Base-by-base conservation (phyloP, 2,888 invertebrate species). In the Notocelia uddmanniana region DNA sequence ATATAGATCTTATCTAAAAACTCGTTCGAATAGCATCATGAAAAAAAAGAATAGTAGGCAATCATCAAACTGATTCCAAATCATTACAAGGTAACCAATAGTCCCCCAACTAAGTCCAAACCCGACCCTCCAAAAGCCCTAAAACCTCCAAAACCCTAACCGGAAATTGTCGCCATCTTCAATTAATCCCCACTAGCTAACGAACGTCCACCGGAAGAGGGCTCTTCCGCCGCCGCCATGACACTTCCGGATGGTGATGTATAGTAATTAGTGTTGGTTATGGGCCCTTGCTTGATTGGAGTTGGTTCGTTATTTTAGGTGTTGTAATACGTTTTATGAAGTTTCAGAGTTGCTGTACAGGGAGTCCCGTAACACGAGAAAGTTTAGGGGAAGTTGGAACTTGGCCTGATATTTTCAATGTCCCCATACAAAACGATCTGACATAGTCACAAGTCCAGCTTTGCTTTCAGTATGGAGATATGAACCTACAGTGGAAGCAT, bases 151-250 rank as follows among this genome's bases (percentile, higher is more conserved):
- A 68, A 67, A 34, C 68, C 58, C 34, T 0, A 58, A 68, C 68
- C 68, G 68, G 59, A 69, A 60, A 60, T 68, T 57, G 68, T 58
- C 66, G 64, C 60, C 59, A 54, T 69, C 68, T 69, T 69, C 68
- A 69, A 69, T 69, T 69, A 69, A 69, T 69, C 60, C 68, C 23
- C 41, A 59, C 59, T 63, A 37, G 52, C 60, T 60, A 69, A 69
- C 68, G 59, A 60, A 59, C 68, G 68, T 15, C 54, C 50, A 31
- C 59, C 59, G 68, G 68, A 69, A 69, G 68, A 60, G 48, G n/a
- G n/a, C 68, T 23, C 66, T 68, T 68, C 68, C 68, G 68, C 52
- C 54, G 57, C 68, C 68, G 68, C 68, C 68, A 68, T 68, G 52
- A 60, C 60, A 69, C 68, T 69, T 69, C 68, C 68, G 68, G 48